Evolutionary conservation across 2,113 vertebrate species (phyloP).

Genomic region (Zapus hudsonius): DNA sequence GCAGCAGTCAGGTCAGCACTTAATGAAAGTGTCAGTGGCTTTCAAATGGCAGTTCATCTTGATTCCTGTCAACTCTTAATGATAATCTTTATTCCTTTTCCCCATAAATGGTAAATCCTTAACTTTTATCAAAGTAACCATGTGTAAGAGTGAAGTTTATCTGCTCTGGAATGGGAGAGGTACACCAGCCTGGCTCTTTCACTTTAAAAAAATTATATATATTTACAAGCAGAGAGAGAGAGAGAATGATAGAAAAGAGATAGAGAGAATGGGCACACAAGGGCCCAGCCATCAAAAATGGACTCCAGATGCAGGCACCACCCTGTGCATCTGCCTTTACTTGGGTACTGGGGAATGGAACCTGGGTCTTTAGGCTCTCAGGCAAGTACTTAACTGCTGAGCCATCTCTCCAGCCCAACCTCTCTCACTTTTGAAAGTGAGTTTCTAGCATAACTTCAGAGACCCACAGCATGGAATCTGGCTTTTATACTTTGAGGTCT

Average conservation of each 20-base stretch:
- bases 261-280: no score
- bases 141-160: not conserved
- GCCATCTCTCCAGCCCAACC: no score
- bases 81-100: constrained; percentile 42
- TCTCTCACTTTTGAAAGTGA: no score
- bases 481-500: not conserved
- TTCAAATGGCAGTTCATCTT: constrained; percentile 62
- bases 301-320: no score
- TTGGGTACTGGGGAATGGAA: no score
- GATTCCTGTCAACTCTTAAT: constrained; percentile 27
- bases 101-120: not conserved
- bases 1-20: not conserved
- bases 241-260: constrained; percentile 2
- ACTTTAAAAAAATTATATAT: no score
- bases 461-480: not conserved
- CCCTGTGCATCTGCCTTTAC: no score
- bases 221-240: no score
- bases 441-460: not conserved
- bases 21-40: constrained; percentile 66
- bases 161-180: no score
- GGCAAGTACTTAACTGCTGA: no score
- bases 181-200: not conserved
- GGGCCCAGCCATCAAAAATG: no score
- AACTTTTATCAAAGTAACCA: not conserved
- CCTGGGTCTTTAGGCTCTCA: no score